phyloP scores from a whole-genome alignment of 2,113 vertebrate genomes.

The Limnothrissa miodon region DNA sequence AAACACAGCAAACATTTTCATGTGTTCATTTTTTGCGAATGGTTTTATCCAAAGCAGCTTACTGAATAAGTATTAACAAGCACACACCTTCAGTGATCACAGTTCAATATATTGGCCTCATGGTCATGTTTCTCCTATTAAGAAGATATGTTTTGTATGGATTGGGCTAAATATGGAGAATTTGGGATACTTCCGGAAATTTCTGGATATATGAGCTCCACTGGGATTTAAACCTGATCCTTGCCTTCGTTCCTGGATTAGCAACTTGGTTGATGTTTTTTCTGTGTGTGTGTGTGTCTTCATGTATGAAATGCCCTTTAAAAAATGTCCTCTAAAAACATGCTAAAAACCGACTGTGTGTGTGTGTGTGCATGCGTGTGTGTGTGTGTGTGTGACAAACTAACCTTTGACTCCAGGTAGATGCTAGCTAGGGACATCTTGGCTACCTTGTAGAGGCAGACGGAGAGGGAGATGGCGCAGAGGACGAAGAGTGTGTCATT shows the following conservation, averaged over 20 bases:
- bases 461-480: slow-evolving; percentile 80
- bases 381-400: slow-evolving; percentile 14
- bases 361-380: too few relatives aligned
- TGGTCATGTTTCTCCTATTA: background rate
- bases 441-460: slow-evolving; percentile 87
- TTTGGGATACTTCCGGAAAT: background rate
- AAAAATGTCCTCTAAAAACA: too few relatives aligned
- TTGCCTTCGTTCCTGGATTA: background rate
- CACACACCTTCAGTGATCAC: background rate
- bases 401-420: slow-evolving; percentile 88
- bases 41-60: too few relatives aligned
- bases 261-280: background rate
- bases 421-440: slow-evolving; percentile 89
- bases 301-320: too few relatives aligned
- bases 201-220: background rate
- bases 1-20: background rate
- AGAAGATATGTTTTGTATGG: too few relatives aligned
- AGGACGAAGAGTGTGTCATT: slow-evolving; percentile 86
- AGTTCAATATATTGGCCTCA: background rate
- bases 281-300: too few relatives aligned
- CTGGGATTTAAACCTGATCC: background rate
- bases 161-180: background rate
- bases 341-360: too few relatives aligned
- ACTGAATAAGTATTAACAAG: too few relatives aligned
- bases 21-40: background rate